Conservation (phyloP, 2,888 invertebrate species). For the Diplolepis rosae region DNA sequence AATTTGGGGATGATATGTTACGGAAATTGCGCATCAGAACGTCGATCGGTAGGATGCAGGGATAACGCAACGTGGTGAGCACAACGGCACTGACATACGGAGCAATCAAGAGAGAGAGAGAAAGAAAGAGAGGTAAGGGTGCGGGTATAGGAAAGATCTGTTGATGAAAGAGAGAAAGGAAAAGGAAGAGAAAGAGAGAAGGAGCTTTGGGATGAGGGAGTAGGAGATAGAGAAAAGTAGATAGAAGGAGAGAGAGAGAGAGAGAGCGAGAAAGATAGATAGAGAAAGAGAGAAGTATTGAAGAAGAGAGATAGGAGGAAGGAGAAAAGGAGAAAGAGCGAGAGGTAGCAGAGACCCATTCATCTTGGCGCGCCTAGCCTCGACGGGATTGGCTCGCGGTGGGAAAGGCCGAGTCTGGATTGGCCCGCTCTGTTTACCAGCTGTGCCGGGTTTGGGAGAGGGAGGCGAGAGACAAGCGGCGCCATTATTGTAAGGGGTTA, state of each 20-base stretch:
- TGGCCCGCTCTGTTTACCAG: conserved; percentile 74
- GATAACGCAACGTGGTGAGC: neutral
- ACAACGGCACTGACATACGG: neutral
- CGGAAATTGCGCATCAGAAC: conserved; percentile 3
- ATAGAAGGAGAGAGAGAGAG: conserved; percentile 61
- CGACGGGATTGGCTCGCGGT: conserved; percentile 67
- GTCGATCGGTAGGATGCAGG: neutral
- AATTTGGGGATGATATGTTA: conserved; percentile 3
- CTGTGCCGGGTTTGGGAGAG: conserved; percentile 69
- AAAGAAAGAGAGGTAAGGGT: conserved; percentile 1
- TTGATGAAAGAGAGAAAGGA: neutral
- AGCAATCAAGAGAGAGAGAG: conserved; percentile 26
- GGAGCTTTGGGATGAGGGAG: neutral
- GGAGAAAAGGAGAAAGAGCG: conserved; percentile 47
- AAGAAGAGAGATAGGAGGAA: conserved; percentile 48
- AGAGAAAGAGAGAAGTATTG: conserved; percentile 6
- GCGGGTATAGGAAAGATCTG: neutral
- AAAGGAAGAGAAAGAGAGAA: conserved; percentile 8
- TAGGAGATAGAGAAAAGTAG: neutral
- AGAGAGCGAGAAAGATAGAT: neutral
- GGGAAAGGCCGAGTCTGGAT: conserved; percentile 67
- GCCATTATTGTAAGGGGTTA: conserved; percentile 76
- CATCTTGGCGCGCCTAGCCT: conserved; percentile 73
- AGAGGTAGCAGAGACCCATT: conserved; percentile 66
- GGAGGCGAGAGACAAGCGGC: conserved; percentile 76